These are phyloP conservation scores for Ormia ochracea DNA, from an alignment of 2,888 invertebrate genomes.

Conservation along the genomic window DNA sequence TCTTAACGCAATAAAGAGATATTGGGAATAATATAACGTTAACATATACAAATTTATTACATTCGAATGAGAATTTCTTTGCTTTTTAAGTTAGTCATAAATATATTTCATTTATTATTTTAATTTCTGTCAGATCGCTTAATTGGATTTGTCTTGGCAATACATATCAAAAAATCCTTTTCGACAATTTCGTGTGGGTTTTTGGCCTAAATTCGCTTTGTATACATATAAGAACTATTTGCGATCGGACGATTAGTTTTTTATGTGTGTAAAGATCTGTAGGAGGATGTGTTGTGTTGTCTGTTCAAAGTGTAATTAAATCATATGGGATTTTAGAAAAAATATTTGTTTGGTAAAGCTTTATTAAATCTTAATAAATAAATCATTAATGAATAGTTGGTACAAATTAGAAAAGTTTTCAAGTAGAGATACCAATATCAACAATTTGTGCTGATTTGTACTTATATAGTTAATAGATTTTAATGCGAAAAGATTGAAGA, in stretches of 20 bases:
- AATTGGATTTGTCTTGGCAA: background rate
- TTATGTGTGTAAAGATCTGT: conserved; percentile 9
- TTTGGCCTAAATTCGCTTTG: background rate
- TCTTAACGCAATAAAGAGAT: conserved; percentile 4
- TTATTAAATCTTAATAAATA: background rate
- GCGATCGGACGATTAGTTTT: background rate
- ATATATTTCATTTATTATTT: background rate
- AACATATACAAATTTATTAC: conserved; percentile 63
- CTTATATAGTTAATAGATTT: no score
- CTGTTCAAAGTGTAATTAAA: background rate
- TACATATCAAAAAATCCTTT: background rate
- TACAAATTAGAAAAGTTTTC: background rate
- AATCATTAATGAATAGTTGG: background rate
- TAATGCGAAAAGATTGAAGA: background rate
- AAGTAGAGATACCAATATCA: background rate
- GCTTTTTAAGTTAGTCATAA: conserved; percentile 8
- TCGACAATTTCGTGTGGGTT: background rate
- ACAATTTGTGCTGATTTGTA: conserved; percentile 21
- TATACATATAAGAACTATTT: background rate
- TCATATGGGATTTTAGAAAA: background rate
- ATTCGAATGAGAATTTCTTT: conserved; percentile 37
- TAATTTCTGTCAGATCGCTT: background rate
- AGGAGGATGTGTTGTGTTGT: background rate
- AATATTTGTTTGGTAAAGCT: conserved; percentile 26
- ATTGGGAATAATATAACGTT: conserved; percentile 35